Evolutionary conservation across 2,888 invertebrate species (phyloP).

Genomic region (Nasonovia ribisnigri): DNA sequence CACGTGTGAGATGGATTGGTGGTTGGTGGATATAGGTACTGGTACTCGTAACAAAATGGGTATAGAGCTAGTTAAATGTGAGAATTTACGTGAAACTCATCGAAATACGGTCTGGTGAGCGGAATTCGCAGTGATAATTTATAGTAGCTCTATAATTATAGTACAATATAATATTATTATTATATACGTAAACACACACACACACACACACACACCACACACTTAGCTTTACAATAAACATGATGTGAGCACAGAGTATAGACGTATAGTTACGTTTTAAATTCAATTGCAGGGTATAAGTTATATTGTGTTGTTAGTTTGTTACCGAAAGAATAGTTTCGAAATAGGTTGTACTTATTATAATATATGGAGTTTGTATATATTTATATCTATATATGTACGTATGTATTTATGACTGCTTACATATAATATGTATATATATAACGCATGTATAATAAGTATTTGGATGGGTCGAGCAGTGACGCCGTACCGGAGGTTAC

Average conservation of each 20-base stretch:
- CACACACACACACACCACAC: background rate
- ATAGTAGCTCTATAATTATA: too few species aligned
- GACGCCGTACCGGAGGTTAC: background rate
- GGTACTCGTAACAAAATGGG: background rate
- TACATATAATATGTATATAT: background rate
- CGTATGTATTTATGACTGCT: background rate
- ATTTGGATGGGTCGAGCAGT: background rate
- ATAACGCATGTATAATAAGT: background rate
- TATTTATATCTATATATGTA: background rate
- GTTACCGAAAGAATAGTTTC: background rate
- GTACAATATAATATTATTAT: background rate
- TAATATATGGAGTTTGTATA: background rate
- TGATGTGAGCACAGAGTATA: background rate
- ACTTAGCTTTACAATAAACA: background rate
- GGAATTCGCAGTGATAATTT: background rate
- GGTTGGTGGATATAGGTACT: background rate
- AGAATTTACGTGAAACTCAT: background rate
- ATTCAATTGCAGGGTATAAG: background rate
- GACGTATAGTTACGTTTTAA: background rate
- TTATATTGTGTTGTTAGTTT: background rate
- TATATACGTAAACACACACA: background rate
- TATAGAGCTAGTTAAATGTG: background rate
- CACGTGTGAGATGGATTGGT: background rate
- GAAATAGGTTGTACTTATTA: background rate
- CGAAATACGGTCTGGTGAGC: background rate